Evolutionary conservation across 1,140 invertebrate species (phyloP), one percentile per base, ranked within the genome.

Genomic region (Cheumatopsyche charites): DNA sequence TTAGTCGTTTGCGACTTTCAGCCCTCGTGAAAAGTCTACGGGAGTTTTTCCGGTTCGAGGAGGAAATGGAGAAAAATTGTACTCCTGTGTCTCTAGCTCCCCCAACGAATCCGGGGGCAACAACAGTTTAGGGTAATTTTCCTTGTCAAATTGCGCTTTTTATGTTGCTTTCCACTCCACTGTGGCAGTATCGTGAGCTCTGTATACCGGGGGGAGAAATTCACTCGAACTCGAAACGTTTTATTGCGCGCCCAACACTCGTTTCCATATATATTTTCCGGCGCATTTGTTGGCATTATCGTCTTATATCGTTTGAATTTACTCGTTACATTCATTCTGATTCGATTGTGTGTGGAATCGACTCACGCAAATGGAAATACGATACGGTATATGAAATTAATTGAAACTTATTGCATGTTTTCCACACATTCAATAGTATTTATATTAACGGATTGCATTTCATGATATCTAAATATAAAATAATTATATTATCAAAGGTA

Each of bases 111-210:
- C 55, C 17, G 13, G 19, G 12, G 19, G 19, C 55, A 23, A 58
- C 55, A 36, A 43, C 68, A 61, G 67, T 72, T 63, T 62, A 73
- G 74, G 74, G 74, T 75, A 73, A 76, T 76, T 76, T 76, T 76
- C 71, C 75, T 73, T 73, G 75, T 73, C 75, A 73, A 76, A 76
- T 76, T 76, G 75, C 75, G 72, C 75, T 76, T 76, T 76, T 73
- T 73, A 73, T 73, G 75, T 76, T 71, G 62, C 72, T 66, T 36
- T 4, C 29, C 29, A 36, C 29, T 70, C 70, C 68, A 70, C 67
- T 73, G 72, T 19, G 29, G 29, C 29, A 36, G 29, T 36, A 36
- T 36, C 29, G 29, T 36, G 55, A 47, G 15, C 12, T 3, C 3
- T 63, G 23, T 21, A 68, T 58, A 58, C 63, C 68, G 71, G 71